These are phyloP conservation scores for Archaeoteleia sp. DNA, from an alignment of 2,888 invertebrate genomes.

Conservation along the genomic window DNA sequence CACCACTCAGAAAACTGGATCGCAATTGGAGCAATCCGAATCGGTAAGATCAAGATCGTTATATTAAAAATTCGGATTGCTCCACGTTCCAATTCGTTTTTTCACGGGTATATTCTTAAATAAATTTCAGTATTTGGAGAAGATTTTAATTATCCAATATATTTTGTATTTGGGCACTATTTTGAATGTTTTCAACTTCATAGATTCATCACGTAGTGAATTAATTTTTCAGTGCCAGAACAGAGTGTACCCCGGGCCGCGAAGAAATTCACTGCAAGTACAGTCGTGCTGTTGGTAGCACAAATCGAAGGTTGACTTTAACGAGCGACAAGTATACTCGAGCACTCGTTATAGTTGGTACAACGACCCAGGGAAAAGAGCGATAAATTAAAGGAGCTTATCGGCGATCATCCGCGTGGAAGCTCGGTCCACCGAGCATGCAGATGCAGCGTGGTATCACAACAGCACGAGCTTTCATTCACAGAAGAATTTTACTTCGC, in stretches of 20 bases:
- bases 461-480: constrained; percentile 27
- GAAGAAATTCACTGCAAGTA: constrained; percentile 19
- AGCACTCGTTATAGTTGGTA: constrained; percentile 56
- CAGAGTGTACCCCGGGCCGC: constrained; percentile 19
- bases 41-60: too few relatives aligned
- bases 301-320: constrained; percentile 61
- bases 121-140: too few relatives aligned
- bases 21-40: too few relatives aligned
- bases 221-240: constrained; percentile 6
- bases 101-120: too few relatives aligned
- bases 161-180: too few relatives aligned
- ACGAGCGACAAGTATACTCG: constrained; percentile 55
- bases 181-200: too few relatives aligned
- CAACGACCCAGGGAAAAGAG: constrained; percentile 65
- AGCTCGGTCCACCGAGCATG: constrained; percentile 59
- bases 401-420: constrained; percentile 68
- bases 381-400: constrained; percentile 71
- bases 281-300: constrained; percentile 54
- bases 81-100: too few relatives aligned
- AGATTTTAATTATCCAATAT: too few relatives aligned
- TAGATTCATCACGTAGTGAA: too few relatives aligned
- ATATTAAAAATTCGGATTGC: too few relatives aligned
- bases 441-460: constrained; percentile 53
- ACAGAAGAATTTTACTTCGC: not conserved
- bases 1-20: too few relatives aligned